Base-by-base conservation (phyloP, 2,888 invertebrate genomes). In the Baccha elongata region DNA sequence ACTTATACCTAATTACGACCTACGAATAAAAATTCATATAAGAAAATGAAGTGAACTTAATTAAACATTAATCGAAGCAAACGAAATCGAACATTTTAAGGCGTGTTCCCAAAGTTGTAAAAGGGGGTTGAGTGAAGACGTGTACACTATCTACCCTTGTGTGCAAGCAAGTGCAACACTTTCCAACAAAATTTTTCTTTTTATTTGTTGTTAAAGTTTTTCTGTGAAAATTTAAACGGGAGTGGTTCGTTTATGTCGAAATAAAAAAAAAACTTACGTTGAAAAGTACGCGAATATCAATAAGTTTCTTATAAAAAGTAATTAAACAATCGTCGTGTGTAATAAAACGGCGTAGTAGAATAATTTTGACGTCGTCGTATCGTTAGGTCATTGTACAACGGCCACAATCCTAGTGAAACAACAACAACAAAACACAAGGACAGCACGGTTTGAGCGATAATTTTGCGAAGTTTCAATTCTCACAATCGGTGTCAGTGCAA, bases 131-230 rank as follows among this genome's bases (percentile, higher is more conserved):
- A 21, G 65, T 35, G 50, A 35, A 50, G 72, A 64, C 35, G 42
- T 62, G 50, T 65, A 58, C 40, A 64, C 50, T 21, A 53, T 32
- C 26, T 17, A 60, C 52, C 62, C 29, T 62, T 69, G 53, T 81
- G 42, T 81, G 60, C 71, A 76, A 65, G 60, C 71, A 76, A 65
- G 78, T 83, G 83, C 83, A 78, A 83, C 83, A 78, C 68, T 78
- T 78, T 50, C 62, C 68, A 73, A 50, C 72, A 44, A 73, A 72
- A 78, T 50, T 69, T 74, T 55, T 48, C 19, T 42, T 26, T 52
- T 60, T 37, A 58, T 52, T 67, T 46, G 58, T 48, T 62, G 46
- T 53, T 62, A 48, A n/a, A 50, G 52, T 55, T 46, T 55, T 62
- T 44, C 42, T 42, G 10, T 42, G 42, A 71, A 62, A 46, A 40